Base-by-base conservation (phyloP, 2,797 vertebrate species). In the Sebastes glaucus region DNA sequence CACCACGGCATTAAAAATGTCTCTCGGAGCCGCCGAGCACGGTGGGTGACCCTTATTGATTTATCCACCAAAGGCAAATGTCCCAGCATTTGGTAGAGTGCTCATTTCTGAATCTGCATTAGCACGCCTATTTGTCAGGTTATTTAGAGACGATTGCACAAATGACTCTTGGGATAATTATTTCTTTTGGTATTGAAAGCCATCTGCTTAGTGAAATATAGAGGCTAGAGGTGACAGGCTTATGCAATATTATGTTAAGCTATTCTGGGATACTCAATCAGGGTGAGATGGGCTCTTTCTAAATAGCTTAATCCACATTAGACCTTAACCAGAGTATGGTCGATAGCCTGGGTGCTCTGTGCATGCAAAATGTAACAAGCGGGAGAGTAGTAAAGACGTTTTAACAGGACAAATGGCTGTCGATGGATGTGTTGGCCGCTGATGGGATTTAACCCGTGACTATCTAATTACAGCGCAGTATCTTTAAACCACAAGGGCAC, bases 261-360 rank as follows among this genome's bases (percentile, higher is more conserved):
- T 67, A 56, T 83, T 82, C 71, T 64, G 20, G 38, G 70, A 79
- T 33, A 64, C 55, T 87, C 81, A 83, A 86, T 90, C 77, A 89
- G 28, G 22, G 30, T 65, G 55, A 73, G 61, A 83, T 81, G 23
- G 68, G 66, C 79, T 88, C 59, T 75, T 88, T 83, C 81, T 74
- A 85, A 89, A 92, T 55, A 38, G 49, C 70, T 89, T 79, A 84
- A 90, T 88, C 57, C 79, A 82, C 77, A 86, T 92, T 77, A 83
- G 73, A 77, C 73, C 22, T 66, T 35, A 80, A 74, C 74, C 42
- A 23, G 66, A 72, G 65, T 13, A 13, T 49, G 30, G 74, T 84
- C 65, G 42, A 83, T 88, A 69, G 71, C 18, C 53, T 0, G 53
- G 28, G 18, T 23, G 62, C 78, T 71, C 60, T 56, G 11, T 82